Evolutionary conservation across 2,113 vertebrate species (phyloP).

Genomic region (Pollachius pollachius): DNA sequence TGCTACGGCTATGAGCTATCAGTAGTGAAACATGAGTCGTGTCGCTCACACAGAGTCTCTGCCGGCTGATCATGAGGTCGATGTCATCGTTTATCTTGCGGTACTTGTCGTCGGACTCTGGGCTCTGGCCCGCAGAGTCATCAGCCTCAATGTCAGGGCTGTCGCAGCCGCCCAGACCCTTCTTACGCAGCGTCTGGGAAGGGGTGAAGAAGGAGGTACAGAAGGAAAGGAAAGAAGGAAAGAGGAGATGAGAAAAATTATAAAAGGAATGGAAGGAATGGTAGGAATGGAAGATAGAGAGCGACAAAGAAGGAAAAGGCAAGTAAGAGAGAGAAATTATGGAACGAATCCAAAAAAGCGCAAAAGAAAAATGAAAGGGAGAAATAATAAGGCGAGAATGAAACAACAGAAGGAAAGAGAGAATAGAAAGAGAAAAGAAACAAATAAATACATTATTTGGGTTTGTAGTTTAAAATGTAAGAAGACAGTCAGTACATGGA

Average conservation of each 20-base stretch:
- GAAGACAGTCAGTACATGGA: background rate
- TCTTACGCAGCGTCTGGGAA: slow-evolving; percentile 92
- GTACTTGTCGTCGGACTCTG: slow-evolving; percentile 97
- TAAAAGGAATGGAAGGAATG: too few relatives aligned
- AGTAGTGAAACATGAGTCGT: too few relatives aligned
- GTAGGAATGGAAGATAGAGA: too few relatives aligned
- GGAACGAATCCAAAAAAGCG: too few relatives aligned
- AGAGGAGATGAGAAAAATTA: too few relatives aligned
- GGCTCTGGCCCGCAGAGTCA: slow-evolving; percentile 96
- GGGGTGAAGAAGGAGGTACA: background rate
- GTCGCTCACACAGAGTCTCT: slow-evolving; percentile 92
- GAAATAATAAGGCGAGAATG: too few relatives aligned
- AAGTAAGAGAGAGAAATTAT: too few relatives aligned
- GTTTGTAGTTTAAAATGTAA: background rate
- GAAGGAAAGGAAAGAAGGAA: background rate
- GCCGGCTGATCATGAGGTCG: slow-evolving; percentile 98
- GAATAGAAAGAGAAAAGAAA: slow-evolving; percentile 28
- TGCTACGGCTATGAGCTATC: too few relatives aligned
- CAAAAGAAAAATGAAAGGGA: too few relatives aligned
- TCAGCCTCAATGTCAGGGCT: slow-evolving; percentile 97
- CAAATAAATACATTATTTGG: background rate
- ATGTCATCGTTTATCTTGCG: slow-evolving; percentile 98
- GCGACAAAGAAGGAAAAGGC: too few relatives aligned
- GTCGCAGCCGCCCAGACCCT: slow-evolving; percentile 96
- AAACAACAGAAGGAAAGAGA: slow-evolving; percentile 65